Evolutionary conservation across 2,797 vertebrate genomes (phyloP), one percentile per base, ranked within the genome.

Genomic region (Lates japonicus): DNA sequence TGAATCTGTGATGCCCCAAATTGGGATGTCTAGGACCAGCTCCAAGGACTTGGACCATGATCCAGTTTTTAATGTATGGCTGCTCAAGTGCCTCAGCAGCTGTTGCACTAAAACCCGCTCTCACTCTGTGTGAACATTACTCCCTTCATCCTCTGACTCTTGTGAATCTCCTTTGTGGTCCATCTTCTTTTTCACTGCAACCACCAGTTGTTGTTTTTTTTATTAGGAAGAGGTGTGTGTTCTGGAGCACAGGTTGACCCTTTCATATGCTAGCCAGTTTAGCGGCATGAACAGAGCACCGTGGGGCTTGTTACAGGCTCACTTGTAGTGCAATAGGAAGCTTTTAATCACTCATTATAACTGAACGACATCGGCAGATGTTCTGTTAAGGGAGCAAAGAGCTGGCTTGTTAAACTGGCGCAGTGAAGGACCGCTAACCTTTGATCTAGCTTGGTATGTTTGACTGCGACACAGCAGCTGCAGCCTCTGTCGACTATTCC

Each of bases 321-420:
- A 65, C 71, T 85, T 85, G 70, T 83, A 59, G 72, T 76, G 75
- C 75, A 55, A 82, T 80, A 88, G 86, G 75, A 87, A 81, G 75
- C 84, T 81, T 92, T 92, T 90, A 92, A 90, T 91, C 75, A 76
- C 76, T 90, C 68, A 70, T 90, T 88, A 79, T 64, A 86, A 67
- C 5, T 58, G 84, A 88, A 79, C 22, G 78, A 84, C 76, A 31
- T 49, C 0, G 44, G 66, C 90, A 90, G 88, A 89, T 92, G 90
- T 86, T 86, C 65, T 80, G 76, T 85, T 81, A 52, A 69, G 70
- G 70, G 80, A 75, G 72, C 57, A 10, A 22, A 68, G 67, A 63
- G 55, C 69, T 7, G 80, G 75, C 76, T 81, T 76, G 77, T 89
- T 88, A 84, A 89, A 52, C 29, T n/a, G 33, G 42, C 19, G 35